These are phyloP conservation scores for Siphlonurus alternatus DNA, from an alignment of 2,888 invertebrate species.

Conservation along the genomic window DNA sequence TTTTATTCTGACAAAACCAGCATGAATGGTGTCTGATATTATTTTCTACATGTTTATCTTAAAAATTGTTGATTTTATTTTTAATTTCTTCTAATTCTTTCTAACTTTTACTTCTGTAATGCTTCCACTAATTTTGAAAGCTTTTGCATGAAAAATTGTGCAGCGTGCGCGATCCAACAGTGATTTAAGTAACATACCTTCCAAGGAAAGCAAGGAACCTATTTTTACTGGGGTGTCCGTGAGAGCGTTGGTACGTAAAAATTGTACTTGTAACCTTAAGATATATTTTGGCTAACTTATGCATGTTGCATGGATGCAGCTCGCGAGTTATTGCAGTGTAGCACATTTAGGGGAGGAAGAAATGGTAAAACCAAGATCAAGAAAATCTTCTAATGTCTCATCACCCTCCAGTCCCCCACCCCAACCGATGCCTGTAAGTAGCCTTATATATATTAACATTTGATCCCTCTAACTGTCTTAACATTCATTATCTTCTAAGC, in stretches of 20 bases:
- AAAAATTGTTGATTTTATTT: no score
- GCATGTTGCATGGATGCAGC: background rate
- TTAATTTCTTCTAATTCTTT: background rate
- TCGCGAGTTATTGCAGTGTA: background rate
- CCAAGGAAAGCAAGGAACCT: slow-evolving; percentile 12
- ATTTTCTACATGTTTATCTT: no score
- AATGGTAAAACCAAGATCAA: background rate
- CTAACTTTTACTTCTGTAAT: background rate
- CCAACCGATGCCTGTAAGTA: background rate
- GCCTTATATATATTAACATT: background rate
- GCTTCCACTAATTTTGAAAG: background rate
- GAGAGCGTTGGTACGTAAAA: slow-evolving; percentile 39
- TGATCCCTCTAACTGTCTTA: background rate
- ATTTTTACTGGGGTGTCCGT: slow-evolving; percentile 42
- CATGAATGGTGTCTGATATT: no score
- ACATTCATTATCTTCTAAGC: no score
- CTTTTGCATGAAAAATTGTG: slow-evolving; percentile 8
- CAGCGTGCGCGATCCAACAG: background rate
- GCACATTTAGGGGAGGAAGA: background rate
- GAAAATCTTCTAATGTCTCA: background rate
- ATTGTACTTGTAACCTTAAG: no score
- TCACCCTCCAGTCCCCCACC: background rate
- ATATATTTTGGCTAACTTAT: background rate
- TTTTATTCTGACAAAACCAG: no score
- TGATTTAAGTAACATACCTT: background rate